Evolutionary conservation across 1,140 invertebrate genomes (phyloP).

Genomic region (Paraescarpia echinospica): DNA sequence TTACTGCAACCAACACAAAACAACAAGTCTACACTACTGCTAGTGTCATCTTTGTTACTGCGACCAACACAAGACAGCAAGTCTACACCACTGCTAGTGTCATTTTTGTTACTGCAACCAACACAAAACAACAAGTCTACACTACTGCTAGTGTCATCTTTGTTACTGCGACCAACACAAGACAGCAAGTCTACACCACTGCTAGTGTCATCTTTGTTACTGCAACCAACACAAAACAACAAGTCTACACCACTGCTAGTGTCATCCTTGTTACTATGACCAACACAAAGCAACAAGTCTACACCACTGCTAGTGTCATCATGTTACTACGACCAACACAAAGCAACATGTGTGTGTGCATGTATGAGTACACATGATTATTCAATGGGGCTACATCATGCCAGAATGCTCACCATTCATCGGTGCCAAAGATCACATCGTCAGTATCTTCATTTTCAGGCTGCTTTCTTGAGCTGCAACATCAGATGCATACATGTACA

Average conservation of each 20-base stretch:
- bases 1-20: neutral
- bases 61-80: neutral
- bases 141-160: constrained; percentile 43
- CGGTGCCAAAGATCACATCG: constrained; percentile 53
- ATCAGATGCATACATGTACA: neutral
- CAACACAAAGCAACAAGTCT: constrained; percentile 57
- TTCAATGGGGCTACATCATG: neutral
- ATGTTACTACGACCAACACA: too few relatives aligned
- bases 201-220: constrained; percentile 48
- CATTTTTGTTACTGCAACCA: constrained; percentile 33
- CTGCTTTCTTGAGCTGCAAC: constrained; percentile 19
- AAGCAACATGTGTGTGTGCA: too few relatives aligned
- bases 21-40: constrained; percentile 59
- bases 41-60: constrained; percentile 41
- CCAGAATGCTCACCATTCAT: constrained; percentile 46
- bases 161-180: constrained; percentile 26
- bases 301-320: constrained; percentile 45
- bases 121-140: constrained; percentile 58
- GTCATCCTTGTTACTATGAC: constrained; percentile 36
- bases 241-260: constrained; percentile 60
- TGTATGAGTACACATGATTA: neutral
- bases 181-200: constrained; percentile 59
- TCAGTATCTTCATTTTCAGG: constrained; percentile 48
- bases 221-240: neutral
- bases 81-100: constrained; percentile 61